Conservation (phyloP, 2,113 vertebrate species). For the Pterophyllum scalare region DNA sequence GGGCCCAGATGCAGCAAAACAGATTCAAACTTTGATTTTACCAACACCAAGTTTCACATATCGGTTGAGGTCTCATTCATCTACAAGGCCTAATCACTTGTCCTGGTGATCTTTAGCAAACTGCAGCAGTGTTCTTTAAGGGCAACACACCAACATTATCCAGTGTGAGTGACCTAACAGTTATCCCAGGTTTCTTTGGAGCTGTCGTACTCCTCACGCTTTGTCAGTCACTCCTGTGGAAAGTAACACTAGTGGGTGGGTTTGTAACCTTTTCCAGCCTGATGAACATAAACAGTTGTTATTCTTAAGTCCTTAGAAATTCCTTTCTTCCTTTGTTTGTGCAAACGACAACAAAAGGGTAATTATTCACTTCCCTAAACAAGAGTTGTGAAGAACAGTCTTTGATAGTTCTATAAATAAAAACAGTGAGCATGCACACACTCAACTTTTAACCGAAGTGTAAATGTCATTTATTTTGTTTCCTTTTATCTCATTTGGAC, state of each 20-base stretch:
- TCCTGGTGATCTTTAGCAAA: not conserved
- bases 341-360: not conserved
- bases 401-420: not conserved
- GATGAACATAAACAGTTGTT: not conserved
- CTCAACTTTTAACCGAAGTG: not conserved
- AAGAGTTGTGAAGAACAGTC: not conserved
- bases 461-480: not conserved
- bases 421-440: not conserved
- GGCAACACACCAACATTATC: not conserved
- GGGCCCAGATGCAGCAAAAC: not conserved
- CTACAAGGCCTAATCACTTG: not conserved
- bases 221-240: not conserved
- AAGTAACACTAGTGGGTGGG: not conserved
- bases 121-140: not conserved
- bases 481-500: not conserved
- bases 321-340: not conserved
- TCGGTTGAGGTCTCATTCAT: not conserved
- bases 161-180: not conserved
- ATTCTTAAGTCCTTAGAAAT: slow-evolving; percentile 8
- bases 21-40: not conserved
- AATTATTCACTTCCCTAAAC: slow-evolving; percentile 6
- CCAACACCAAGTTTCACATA: not conserved
- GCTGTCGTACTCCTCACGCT: not conserved
- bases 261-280: not conserved
- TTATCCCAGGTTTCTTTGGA: not conserved